Evolutionary conservation across 2,797 vertebrate genomes (phyloP).

Genomic region (Telmatherina bonti): DNA sequence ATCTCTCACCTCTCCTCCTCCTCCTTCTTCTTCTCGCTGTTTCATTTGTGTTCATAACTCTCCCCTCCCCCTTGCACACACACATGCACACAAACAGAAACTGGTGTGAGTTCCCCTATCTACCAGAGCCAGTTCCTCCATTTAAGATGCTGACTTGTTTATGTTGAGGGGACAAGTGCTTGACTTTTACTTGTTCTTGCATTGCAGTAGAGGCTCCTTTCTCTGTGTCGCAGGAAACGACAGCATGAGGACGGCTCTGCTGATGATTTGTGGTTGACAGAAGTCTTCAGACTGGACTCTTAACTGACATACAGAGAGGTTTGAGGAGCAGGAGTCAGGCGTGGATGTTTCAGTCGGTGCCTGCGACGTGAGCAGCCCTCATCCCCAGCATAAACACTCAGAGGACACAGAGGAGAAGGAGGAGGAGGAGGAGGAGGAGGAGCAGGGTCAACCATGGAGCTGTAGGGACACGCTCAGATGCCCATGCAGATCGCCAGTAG

Average conservation of each 20-base stretch:
- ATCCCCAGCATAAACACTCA: constrained; percentile 49
- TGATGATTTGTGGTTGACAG: constrained; percentile 52
- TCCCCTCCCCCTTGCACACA: constrained; percentile 63
- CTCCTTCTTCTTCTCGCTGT: constrained; percentile 69
- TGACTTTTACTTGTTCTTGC: constrained; percentile 33
- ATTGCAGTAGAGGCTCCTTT: constrained; percentile 25
- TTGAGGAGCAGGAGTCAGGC: constrained; percentile 47
- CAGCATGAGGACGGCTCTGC: constrained; percentile 32
- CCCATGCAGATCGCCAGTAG: constrained; percentile 63
- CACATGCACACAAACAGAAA: constrained; percentile 67
- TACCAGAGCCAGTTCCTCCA: constrained; percentile 84
- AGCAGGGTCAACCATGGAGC: constrained; percentile 76
- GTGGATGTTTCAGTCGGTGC: constrained; percentile 53
- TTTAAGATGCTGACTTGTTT: constrained; percentile 81
- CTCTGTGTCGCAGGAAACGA: constrained; percentile 25
- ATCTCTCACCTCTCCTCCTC: constrained; percentile 63
- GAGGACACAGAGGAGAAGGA: constrained; percentile 58
- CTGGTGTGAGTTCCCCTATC: constrained; percentile 86
- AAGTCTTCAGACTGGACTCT: constrained; percentile 46
- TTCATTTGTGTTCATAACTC: constrained; percentile 59
- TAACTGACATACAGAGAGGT: constrained; percentile 35
- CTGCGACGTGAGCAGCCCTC: constrained; percentile 49
- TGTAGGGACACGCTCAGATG: constrained; percentile 77
- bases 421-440: constrained; percentile 44
- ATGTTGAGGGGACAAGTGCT: constrained; percentile 63